These are phyloP conservation scores for Aythya baeri DNA, from an alignment of 2,113 vertebrate species.

Conservation along the genomic window DNA sequence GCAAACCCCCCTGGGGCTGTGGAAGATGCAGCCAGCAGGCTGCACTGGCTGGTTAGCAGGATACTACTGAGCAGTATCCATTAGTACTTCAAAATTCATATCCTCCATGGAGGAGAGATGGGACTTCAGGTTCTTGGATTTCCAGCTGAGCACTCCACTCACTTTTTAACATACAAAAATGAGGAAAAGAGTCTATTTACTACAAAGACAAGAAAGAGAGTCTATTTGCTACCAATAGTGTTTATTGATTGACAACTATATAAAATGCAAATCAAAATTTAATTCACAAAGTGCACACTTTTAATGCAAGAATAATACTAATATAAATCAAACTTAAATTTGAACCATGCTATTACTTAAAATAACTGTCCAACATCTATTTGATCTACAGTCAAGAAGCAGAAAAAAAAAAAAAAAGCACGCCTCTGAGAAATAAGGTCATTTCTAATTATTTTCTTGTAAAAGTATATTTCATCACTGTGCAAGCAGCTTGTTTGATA, in stretches of 20 bases:
- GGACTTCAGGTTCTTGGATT: background rate
- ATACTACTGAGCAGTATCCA: background rate
- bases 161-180: background rate
- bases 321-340: background rate
- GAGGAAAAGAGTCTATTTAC: background rate
- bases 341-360: background rate
- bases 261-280: conserved; percentile 36
- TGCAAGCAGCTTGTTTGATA: background rate
- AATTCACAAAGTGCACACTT: conserved; percentile 27
- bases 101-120: background rate
- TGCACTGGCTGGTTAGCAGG: background rate
- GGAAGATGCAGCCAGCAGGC: background rate
- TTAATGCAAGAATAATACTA: background rate
- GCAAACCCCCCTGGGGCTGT: background rate
- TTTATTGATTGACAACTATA: conserved; percentile 10
- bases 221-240: background rate
- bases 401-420: background rate
- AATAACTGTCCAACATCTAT: background rate
- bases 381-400: background rate
- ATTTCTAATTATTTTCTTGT: background rate
- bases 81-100: background rate
- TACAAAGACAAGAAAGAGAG: background rate
- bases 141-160: background rate
- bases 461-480: background rate
- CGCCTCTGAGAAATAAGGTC: background rate